Evolutionary conservation across 2,113 vertebrate species (phyloP), one percentile per base, ranked within the genome.

Genomic region (Nerophis lumbriciformis): DNA sequence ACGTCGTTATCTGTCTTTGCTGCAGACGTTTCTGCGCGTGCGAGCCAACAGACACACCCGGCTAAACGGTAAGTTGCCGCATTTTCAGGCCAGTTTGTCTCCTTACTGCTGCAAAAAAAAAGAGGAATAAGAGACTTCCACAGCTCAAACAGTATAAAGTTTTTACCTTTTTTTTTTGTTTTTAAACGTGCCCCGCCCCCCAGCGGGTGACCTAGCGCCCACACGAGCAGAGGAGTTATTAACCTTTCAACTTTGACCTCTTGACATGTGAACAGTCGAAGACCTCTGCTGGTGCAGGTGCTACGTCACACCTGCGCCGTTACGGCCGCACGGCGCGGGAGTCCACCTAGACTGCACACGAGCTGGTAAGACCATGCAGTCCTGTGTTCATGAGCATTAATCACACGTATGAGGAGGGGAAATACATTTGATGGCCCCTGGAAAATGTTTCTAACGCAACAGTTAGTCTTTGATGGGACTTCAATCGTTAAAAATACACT

Each of bases 21-120:
- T 70, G 48, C 88, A 97, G 96, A 98, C 95, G 35, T 98, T 98
- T 78, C 87, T 98, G 71, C 91, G 96, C 82, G 94, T 98, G 72
- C 90, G 95, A 81, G 91, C 95, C 80, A 98, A 98, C 88, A 92
- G 96, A 88, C 96, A 98, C 85, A 95, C 96, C 19, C 88, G 96
- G 81, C 91, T 98, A 80, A 97, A 96, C 83, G 96, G 96, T 98
- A 91, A 77, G 94, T 92, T 45, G 45, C 14, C 28, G 36, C 56
- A 60, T 21, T 28, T 55, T 48, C 21, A 67, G n/a, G 21, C 50
- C 38, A 48, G 50, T 68, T 54, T 81, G 48, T 78, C 63, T 68
- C 52, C 16, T 49, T 66, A 65, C 62, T 68, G 38, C 9, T 5
- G 2, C 39, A 49, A 37, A 71, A 45, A 53, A 69, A 12, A 51